Evolutionary conservation across 2,113 vertebrate species (phyloP).

Genomic region (Reinhardtius hippoglossoides): DNA sequence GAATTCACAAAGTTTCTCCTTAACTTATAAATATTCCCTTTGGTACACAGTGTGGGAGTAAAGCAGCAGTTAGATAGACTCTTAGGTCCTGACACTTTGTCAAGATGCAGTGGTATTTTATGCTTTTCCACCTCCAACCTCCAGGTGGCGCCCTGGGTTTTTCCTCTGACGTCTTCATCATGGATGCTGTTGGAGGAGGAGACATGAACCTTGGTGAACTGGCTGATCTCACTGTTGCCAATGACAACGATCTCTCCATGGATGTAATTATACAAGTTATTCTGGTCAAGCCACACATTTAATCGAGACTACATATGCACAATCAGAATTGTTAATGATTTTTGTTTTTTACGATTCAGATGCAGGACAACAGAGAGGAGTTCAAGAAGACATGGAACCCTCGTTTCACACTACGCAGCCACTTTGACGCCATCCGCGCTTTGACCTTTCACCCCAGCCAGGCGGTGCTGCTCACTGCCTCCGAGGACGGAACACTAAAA

Average conservation of each 20-base stretch:
- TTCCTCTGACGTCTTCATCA: constrained; percentile 91
- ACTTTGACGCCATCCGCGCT: constrained; percentile 91
- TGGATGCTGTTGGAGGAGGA: constrained; percentile 89
- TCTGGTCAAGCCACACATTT: background rate
- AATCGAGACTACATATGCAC: background rate
- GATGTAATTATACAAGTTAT: constrained; percentile 84
- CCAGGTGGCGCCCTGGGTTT: constrained; percentile 88
- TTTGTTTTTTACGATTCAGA: constrained; percentile 66
- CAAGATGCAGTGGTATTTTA: background rate
- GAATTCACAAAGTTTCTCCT: constrained; percentile 25
- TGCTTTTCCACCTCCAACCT: constrained; percentile 49
- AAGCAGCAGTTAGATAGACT: constrained; percentile 5
- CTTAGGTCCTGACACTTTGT: background rate
- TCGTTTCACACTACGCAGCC: constrained; percentile 91
- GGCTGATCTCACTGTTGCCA: constrained; percentile 93
- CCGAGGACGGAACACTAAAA: constrained; percentile 91
- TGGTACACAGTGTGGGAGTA: constrained; percentile 38
- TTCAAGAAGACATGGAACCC: constrained; percentile 94
- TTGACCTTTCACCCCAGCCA: constrained; percentile 91
- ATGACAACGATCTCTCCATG: constrained; percentile 91
- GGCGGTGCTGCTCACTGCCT: constrained; percentile 88
- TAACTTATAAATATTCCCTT: constrained; percentile 43
- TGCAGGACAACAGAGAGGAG: constrained; percentile 89
- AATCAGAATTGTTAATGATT: background rate
- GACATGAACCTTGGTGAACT: constrained; percentile 94